Evolutionary conservation across 64 coral and sea anemone genomes (phyloP), one percentile per base, ranked within the genome.

Genomic region (Dendrophyllia cribrosa): DNA sequence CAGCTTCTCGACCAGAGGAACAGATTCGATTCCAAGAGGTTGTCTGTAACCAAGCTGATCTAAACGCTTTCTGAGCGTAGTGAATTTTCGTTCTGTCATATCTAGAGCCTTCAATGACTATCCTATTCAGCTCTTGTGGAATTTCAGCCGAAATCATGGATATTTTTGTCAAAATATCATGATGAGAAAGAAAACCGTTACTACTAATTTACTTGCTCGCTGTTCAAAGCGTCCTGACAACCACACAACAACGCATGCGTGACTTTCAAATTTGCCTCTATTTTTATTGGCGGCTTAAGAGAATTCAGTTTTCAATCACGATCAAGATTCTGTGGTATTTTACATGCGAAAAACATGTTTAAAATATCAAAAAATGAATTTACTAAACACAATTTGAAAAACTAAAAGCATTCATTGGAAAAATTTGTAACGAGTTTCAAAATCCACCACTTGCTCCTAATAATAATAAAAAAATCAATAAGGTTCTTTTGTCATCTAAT

Each of bases 21-120:
- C 82, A 24, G 97, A 99, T 88, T 99, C 97, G 78, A 99, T 99
- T 20, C 97, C 97, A 20, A 99, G 91, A 61, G 97, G 79, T n/a
- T 99, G 97, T 59, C 97, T 88, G 80, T 99, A 99, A 14, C 97
- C 97, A 59, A 99, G 91, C 72, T 99, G 97, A 77, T 99, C 97
- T 19, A 99, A 82, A 47, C 97, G 97, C 88, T 99, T 99, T 75
- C 97, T 93, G 22, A 99, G 77, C 91, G 94, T 99, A 22, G 97
- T 96, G 83, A 99, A 99, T 80, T 99, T 99, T 45, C 97, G 69
- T 55, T 99, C 97, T 50, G 97, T 79, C 97, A 99, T 99, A 7
- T 83, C 48, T 56, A 53, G 78, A 85, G 25, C 25, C 59, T 77
- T 65, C 22, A 74, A 74, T 62, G 79, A 58, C 25, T 24, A 64